These are phyloP conservation scores for Andricus curvator DNA, from an alignment of 2,888 invertebrate genomes.

Conservation along the genomic window DNA sequence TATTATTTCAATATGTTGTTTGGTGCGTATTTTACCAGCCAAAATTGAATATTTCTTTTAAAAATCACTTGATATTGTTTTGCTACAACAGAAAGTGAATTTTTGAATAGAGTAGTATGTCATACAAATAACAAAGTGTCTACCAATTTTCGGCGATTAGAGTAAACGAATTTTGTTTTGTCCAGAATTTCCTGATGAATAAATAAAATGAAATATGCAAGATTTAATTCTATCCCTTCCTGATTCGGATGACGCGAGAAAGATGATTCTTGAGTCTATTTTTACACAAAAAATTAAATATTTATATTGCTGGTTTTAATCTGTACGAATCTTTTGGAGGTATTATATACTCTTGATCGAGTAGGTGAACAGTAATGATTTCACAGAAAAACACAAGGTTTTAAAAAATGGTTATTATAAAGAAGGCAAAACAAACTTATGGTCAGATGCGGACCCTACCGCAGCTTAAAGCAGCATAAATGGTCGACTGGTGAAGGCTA, in stretches of 20 bases:
- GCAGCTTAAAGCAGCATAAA: background rate
- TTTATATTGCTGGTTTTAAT: background rate
- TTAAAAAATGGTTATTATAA: background rate
- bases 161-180: too few relatives aligned
- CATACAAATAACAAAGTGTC: too few relatives aligned
- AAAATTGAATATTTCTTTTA: too few relatives aligned
- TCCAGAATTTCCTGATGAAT: too few relatives aligned
- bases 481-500: conserved; percentile 17
- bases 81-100: background rate
- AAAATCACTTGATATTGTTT: background rate
- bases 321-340: background rate
- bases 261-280: too few relatives aligned
- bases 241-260: too few relatives aligned
- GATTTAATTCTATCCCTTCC: too few relatives aligned
- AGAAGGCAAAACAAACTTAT: background rate
- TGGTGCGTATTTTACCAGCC: too few relatives aligned
- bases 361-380: background rate
- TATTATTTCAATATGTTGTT: too few relatives aligned
- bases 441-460: background rate
- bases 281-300: background rate
- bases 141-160: too few relatives aligned
- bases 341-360: background rate
- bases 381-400: background rate
- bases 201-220: too few relatives aligned
- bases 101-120: background rate